Conservation (phyloP, 2,888 invertebrate genomes). For the Melieria picta region DNA sequence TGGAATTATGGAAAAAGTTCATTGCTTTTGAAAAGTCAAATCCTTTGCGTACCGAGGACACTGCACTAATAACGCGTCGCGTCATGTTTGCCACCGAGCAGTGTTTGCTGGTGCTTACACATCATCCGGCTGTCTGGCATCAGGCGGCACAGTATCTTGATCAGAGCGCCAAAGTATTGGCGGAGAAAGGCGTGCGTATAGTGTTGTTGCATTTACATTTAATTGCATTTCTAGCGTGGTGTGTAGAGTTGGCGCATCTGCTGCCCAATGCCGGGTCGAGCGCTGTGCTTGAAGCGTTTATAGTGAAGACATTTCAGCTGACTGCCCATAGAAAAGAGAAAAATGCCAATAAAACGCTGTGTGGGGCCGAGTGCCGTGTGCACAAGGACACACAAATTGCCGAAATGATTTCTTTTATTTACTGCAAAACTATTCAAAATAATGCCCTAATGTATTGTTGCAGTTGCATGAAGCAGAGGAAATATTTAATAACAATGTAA, state of each 20-base stretch:
- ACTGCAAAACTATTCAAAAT: constrained; percentile 22
- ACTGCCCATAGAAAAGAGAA: background rate
- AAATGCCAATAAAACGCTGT: constrained; percentile 36
- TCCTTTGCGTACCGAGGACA: constrained; percentile 95
- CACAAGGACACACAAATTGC: constrained; percentile 9
- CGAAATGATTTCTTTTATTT: constrained; percentile 43
- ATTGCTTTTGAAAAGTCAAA: constrained; percentile 97
- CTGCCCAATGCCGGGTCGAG: background rate
- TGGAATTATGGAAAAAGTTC: constrained; percentile 98
- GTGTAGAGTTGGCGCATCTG: background rate
- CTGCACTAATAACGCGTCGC: constrained; percentile 88
- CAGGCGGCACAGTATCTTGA: constrained; percentile 98
- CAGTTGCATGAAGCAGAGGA: constrained; percentile 38
- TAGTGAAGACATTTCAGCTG: constrained; percentile 9
- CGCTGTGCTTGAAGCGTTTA: background rate
- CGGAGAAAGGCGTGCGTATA: constrained; percentile 88
- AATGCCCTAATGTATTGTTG: constrained; percentile 45
- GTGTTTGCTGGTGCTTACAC: constrained; percentile 93
- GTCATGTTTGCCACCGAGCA: constrained; percentile 99
- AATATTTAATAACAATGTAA: background rate
- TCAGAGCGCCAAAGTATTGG: constrained; percentile 90
- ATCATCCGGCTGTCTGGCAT: constrained; percentile 99
- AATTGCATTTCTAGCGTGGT: constrained; percentile 26
- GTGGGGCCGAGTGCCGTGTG: constrained; percentile 14
- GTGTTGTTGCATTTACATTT: constrained; percentile 41